phyloP scores from a whole-genome alignment of 2,113 vertebrate genomes.

The Protobothrops mucrosquamatus region DNA sequence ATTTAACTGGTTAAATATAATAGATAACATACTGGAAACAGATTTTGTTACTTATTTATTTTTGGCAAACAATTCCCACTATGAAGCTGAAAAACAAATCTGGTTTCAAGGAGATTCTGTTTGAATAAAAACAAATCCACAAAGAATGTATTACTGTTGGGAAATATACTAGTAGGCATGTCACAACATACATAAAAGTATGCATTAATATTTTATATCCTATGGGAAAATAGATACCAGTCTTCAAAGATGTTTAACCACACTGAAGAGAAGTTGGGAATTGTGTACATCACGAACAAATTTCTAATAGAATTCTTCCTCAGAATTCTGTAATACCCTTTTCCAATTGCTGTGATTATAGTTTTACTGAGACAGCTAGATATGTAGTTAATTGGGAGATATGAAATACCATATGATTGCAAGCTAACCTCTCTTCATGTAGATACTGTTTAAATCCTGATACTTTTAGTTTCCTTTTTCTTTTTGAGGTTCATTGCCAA shows the following conservation, averaged over 20 bases:
- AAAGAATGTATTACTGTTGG: conserved; percentile 19
- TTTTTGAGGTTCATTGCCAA: background rate
- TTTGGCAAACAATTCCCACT: conserved; percentile 38
- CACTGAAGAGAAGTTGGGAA: conserved; percentile 21
- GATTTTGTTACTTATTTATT: conserved; percentile 11
- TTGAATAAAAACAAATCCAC: conserved; percentile 41
- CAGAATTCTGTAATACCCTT: conserved; percentile 36
- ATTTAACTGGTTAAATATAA: conserved; percentile 3
- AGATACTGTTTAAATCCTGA: background rate
- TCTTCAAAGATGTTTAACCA: conserved; percentile 34
- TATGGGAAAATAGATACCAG: conserved; percentile 18
- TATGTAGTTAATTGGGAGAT: conserved; percentile 21
- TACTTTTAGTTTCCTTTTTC: background rate
- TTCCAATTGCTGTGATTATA: conserved; percentile 5
- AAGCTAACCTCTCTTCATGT: background rate
- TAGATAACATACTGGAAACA: conserved; percentile 2
- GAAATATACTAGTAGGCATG: conserved; percentile 38
- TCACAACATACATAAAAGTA: conserved; percentile 44
- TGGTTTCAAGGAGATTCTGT: conserved; percentile 31
- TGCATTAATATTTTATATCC: conserved; percentile 38
- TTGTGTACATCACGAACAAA: conserved; percentile 17
- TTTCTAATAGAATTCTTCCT: conserved; percentile 39
- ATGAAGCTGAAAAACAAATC: conserved; percentile 26
- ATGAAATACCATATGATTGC: conserved; percentile 29
- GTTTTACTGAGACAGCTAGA: conserved; percentile 26